Evolutionary conservation across 92 coral and sea anemone species (phyloP).

Genomic region (Actinernus sp.): DNA sequence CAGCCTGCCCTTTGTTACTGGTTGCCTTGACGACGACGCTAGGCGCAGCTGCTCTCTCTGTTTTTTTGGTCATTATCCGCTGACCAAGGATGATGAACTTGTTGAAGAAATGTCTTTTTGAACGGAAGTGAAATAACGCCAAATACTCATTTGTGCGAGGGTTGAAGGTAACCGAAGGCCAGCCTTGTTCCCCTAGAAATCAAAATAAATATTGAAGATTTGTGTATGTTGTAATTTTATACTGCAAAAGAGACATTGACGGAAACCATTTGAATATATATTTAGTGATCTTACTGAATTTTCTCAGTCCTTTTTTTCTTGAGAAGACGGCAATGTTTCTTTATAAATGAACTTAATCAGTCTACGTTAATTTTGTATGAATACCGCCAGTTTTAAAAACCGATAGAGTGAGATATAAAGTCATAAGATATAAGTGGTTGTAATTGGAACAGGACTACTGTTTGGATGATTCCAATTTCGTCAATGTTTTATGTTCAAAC

Average conservation of each 20-base stretch:
- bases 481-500: too few species aligned
- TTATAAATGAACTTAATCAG: too few species aligned
- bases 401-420: too few species aligned
- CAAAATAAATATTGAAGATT: background rate
- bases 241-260: background rate
- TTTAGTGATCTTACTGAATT: too few species aligned
- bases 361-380: too few species aligned
- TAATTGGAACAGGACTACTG: too few species aligned
- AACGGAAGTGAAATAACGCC: constrained; percentile 83
- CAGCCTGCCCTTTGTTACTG: constrained; percentile 4
- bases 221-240: background rate
- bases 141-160: constrained; percentile 66
- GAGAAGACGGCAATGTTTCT: too few species aligned
- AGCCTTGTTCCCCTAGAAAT: constrained; percentile 92
- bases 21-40: constrained; percentile 52
- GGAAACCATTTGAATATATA: too few species aligned
- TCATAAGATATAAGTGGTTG: too few species aligned
- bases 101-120: constrained; percentile 47
- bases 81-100: constrained; percentile 81
- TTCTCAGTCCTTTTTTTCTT: too few species aligned
- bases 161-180: constrained; percentile 90
- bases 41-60: constrained; percentile 74
- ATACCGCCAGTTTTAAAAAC: too few species aligned
- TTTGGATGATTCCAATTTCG: too few species aligned
- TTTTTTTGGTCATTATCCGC: constrained; percentile 58